Percentiles rank a stretch among this genome's conserved stretches.
Conservation (phyloP, 2,113 vertebrate genomes). For the Octodon degus region DNA sequence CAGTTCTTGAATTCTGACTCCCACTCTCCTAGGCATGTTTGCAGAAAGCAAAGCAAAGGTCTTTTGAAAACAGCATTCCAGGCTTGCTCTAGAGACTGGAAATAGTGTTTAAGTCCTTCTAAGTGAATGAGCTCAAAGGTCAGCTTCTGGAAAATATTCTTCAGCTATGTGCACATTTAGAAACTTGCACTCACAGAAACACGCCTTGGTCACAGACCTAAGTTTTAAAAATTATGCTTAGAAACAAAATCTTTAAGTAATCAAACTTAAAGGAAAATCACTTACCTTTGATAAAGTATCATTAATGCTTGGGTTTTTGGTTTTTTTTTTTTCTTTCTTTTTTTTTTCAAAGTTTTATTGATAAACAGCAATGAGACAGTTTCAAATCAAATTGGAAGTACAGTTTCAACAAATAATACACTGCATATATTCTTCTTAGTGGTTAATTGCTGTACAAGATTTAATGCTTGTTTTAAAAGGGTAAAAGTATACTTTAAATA, state of each 20-base stretch:
- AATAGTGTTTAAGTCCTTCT: slow-evolving; percentile 34
- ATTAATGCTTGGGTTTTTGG: neutral
- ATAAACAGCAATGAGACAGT: too few relatives aligned
- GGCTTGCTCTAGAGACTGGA: slow-evolving; percentile 35
- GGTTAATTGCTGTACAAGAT: too few relatives aligned
- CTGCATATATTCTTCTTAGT: too few relatives aligned
- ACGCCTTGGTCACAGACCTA: slow-evolving; percentile 33
- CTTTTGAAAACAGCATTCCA: slow-evolving; percentile 34
- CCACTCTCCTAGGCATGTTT: slow-evolving; percentile 49
- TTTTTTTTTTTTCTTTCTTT: too few relatives aligned
- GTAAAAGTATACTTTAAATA: slow-evolving; percentile 11
- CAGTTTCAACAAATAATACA: too few relatives aligned
- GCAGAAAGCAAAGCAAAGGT: slow-evolving; percentile 64
- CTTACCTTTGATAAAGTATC: neutral
- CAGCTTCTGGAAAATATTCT: slow-evolving; percentile 61
- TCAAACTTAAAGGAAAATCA: neutral
- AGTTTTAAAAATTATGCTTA: slow-evolving; percentile 45
- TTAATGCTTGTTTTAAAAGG: neutral
- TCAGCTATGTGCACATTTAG: slow-evolving; percentile 35
- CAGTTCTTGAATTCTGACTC: slow-evolving; percentile 43
- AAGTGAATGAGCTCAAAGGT: slow-evolving; percentile 58
- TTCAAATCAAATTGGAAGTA: too few relatives aligned
- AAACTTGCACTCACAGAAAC: slow-evolving; percentile 60
- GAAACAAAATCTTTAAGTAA: slow-evolving; percentile 23
- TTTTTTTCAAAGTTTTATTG: too few relatives aligned